These are phyloP conservation scores for Proteles cristata DNA, from an alignment of 2,113 vertebrate species.

Conservation along the genomic window DNA sequence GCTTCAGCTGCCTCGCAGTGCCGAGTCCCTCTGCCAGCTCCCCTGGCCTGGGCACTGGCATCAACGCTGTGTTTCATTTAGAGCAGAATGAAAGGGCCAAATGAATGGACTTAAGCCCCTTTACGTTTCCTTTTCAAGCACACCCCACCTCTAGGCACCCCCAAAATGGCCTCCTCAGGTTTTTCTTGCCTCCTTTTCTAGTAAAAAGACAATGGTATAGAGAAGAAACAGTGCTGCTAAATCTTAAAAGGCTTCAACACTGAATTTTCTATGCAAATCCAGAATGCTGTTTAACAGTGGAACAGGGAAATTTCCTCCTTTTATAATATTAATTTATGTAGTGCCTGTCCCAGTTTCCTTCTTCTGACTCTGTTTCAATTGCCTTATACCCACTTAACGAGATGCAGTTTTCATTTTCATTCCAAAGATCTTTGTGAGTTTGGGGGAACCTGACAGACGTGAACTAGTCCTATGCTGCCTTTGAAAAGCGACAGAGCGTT, in stretches of 20 bases:
- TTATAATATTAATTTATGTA: constrained; percentile 55
- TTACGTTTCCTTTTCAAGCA: constrained; percentile 69
- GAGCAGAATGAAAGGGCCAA: constrained; percentile 55
- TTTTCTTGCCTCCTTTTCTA: constrained; percentile 59
- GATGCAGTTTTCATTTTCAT: constrained; percentile 23
- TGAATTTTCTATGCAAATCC: constrained; percentile 50
- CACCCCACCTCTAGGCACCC: constrained; percentile 56
- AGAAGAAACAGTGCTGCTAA: constrained; percentile 38
- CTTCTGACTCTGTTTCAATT: constrained; percentile 22
- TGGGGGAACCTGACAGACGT: neutral
- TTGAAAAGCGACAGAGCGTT: neutral
- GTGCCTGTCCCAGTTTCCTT: constrained; percentile 46
- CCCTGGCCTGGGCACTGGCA: constrained; percentile 59
- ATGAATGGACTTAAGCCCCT: constrained; percentile 76
- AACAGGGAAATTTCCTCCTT: constrained; percentile 60
- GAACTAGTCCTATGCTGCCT: neutral
- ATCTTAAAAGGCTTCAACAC: constrained; percentile 20
- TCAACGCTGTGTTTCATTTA: constrained; percentile 58
- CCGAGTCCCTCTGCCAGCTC: constrained; percentile 48
- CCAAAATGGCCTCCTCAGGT: constrained; percentile 63
- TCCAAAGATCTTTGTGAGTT: constrained; percentile 2
- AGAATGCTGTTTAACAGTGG: neutral
- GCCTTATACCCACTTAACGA: constrained; percentile 26
- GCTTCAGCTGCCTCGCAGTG: constrained; percentile 47
- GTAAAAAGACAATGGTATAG: constrained; percentile 29